These are phyloP conservation scores for Apis laboriosa DNA, from an alignment of 1,140 invertebrate species.

Conservation along the genomic window DNA sequence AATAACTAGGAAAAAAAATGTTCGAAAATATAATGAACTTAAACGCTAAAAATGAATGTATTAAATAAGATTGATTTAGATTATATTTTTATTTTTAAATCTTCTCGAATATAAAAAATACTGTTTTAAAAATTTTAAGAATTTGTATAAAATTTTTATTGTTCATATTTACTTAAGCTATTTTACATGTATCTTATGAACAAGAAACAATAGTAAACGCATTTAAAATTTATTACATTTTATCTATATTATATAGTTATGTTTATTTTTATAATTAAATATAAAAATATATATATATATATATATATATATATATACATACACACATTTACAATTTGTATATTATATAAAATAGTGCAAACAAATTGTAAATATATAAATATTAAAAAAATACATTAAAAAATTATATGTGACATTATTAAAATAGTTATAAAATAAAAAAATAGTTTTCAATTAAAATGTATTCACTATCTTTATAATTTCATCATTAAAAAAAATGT, in stretches of 20 bases:
- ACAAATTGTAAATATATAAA: slow-evolving; percentile 57
- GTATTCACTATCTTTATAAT: slow-evolving; percentile 34
- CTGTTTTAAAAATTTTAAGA: slow-evolving; percentile 7
- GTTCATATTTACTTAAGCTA: slow-evolving; percentile 48
- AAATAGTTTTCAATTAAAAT: slow-evolving; percentile 48
- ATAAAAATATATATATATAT: slow-evolving; percentile 43
- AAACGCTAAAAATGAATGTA: not conserved
- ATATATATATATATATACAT: slow-evolving; percentile 52
- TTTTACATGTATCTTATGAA: slow-evolving; percentile 27
- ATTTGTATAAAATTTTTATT: slow-evolving; percentile 23
- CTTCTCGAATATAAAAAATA: slow-evolving; percentile 47
- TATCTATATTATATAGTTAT: slow-evolving; percentile 49
- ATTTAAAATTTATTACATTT: slow-evolving; percentile 55
- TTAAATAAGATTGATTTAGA: slow-evolving; percentile 35
- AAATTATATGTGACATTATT: slow-evolving; percentile 35
- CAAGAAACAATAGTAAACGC: slow-evolving; percentile 46
- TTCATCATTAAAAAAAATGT: slow-evolving; percentile 26
- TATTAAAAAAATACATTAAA: slow-evolving; percentile 38
- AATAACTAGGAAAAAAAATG: slow-evolving; percentile 43
- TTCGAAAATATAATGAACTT: slow-evolving; percentile 31
- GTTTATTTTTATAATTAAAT: slow-evolving; percentile 67
- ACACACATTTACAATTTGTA: slow-evolving; percentile 56
- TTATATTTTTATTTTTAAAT: slow-evolving; percentile 66
- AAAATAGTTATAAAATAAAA: slow-evolving; percentile 46
- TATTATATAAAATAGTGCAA: slow-evolving; percentile 60